Evolutionary conservation across 37 sponge, comb jelly and placozoan genomes (phyloP).

Genomic region (Spongilla lacustris): DNA sequence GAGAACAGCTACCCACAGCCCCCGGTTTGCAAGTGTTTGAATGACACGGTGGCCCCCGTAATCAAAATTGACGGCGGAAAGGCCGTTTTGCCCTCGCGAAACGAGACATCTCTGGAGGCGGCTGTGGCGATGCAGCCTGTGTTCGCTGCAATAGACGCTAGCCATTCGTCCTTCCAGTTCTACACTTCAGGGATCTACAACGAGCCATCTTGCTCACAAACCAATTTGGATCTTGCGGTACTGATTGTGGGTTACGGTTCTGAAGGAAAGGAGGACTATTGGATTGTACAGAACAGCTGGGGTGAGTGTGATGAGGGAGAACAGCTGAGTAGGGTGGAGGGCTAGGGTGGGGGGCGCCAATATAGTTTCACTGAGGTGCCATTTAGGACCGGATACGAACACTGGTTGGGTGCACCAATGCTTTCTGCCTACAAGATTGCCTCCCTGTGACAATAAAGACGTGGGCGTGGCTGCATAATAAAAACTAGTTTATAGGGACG

Average conservation of each 20-base stretch:
- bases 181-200: constrained; percentile 89
- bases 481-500: too few species aligned
- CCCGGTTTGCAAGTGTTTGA: constrained; percentile 67
- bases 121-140: constrained; percentile 88
- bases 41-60: constrained; percentile 58
- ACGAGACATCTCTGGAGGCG: constrained; percentile 64
- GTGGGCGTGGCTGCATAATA: too few species aligned
- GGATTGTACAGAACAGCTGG: constrained; percentile 97
- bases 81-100: constrained; percentile 43
- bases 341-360: too few species aligned
- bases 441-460: too few species aligned
- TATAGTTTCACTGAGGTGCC: too few species aligned
- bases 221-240: constrained; percentile 88
- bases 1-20: constrained; percentile 87
- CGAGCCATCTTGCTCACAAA: constrained; percentile 74
- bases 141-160: constrained; percentile 93
- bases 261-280: constrained; percentile 61
- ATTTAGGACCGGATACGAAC: too few species aligned
- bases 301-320: constrained; percentile 30
- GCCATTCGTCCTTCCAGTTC: constrained; percentile 70
- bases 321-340: too few species aligned
- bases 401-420: too few species aligned
- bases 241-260: constrained; percentile 91
- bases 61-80: constrained; percentile 59
- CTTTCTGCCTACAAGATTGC: too few species aligned